A percentile compares a stretch with the other conserved stretches of the same genome.
Evolutionary conservation across 1,140 invertebrate genomes (phyloP).

Genomic region (Bactericera cockerelli): DNA sequence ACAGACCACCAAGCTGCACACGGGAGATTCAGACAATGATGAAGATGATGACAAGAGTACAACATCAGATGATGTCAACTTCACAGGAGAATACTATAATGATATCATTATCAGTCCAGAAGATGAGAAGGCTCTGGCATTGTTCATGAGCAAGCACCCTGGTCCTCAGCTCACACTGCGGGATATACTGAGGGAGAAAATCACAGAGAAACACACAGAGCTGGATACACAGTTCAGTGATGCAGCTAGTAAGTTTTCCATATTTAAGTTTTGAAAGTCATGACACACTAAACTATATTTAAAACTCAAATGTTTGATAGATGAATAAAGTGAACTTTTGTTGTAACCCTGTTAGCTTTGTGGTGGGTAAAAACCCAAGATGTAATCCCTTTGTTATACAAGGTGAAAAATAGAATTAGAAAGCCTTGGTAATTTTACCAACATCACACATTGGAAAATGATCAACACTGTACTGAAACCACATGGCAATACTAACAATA

Average conservation of each 20-base stretch:
- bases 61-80: background rate
- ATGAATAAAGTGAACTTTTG: too few species aligned
- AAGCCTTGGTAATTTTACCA: too few species aligned
- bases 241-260: constrained; percentile 31
- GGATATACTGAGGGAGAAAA: constrained; percentile 83
- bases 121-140: constrained; percentile 70
- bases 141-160: constrained; percentile 62
- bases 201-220: constrained; percentile 85
- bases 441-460: too few species aligned
- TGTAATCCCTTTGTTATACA: too few species aligned
- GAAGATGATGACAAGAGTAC: background rate
- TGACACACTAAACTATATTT: too few species aligned
- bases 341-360: too few species aligned
- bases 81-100: constrained; percentile 15
- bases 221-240: constrained; percentile 73
- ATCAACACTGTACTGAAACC: too few species aligned
- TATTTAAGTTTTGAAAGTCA: too few species aligned
- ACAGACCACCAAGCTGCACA: background rate
- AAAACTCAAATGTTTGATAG: too few species aligned
- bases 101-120: constrained; percentile 55
- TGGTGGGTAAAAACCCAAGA: too few species aligned
- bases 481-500: too few species aligned
- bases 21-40: background rate
- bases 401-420: too few species aligned
- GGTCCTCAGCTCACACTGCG: constrained; percentile 52